Conservation (phyloP, 1,140 invertebrate species). For the Aphelinus atriplicis region DNA sequence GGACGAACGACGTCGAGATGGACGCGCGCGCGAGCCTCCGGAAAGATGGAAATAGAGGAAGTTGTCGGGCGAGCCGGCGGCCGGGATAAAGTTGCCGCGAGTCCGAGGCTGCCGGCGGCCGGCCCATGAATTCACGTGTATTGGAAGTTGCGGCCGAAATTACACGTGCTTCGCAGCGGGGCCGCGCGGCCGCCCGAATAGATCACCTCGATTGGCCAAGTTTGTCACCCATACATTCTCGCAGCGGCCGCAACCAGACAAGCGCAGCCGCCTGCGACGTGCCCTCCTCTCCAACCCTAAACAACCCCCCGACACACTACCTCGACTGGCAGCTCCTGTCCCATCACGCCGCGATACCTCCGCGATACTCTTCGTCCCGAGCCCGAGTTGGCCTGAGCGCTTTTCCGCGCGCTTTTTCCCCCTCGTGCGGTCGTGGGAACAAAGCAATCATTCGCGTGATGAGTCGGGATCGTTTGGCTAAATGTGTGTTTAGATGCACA, state of each 20-base stretch:
- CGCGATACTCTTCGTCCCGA: no score
- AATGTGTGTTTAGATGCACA: no score
- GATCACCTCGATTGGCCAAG: conserved; percentile 32
- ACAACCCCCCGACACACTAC: neutral
- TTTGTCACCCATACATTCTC: conserved; percentile 31
- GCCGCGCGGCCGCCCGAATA: conserved; percentile 3
- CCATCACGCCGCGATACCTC: no score
- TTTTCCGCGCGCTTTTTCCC: no score
- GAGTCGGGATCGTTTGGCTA: no score
- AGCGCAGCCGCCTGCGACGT: neutral
- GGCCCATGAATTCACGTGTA: conserved; percentile 15
- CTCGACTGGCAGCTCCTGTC: no score
- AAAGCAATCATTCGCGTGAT: no score
- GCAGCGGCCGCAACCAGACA: conserved; percentile 2
- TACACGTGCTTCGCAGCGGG: neutral
- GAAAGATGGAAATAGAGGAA: conserved; percentile 25
- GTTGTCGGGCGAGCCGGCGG: neutral
- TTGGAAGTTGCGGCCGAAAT: conserved; percentile 31
- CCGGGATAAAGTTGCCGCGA: conserved; percentile 4
- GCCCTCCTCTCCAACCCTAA: neutral
- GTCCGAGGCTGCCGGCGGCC: neutral
- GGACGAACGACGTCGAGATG: no score
- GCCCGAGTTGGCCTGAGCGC: no score
- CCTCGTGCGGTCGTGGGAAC: no score
- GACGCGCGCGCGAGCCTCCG: neutral